Conservation (phyloP, 2,888 invertebrate genomes). For the Eupithecia subumbrata region DNA sequence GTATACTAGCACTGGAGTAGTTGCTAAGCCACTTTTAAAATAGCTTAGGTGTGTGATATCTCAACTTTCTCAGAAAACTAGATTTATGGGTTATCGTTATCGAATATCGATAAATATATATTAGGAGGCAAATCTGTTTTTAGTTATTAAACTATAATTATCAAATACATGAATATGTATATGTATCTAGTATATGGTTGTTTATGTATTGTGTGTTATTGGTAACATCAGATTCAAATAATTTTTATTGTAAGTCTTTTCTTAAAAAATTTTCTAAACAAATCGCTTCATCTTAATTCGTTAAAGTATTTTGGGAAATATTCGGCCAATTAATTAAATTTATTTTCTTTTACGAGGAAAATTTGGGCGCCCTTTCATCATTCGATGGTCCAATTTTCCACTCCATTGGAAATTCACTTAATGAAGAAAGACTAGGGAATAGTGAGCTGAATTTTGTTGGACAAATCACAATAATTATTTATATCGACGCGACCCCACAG, state of each 20-base stretch:
- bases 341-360: conserved; percentile 26
- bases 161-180: background rate
- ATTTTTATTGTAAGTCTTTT: background rate
- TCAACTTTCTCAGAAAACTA: background rate
- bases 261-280: background rate
- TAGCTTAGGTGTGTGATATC: background rate
- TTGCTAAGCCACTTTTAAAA: background rate
- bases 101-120: background rate
- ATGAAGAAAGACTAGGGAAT: conserved; percentile 17
- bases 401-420: conserved; percentile 31
- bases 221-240: background rate
- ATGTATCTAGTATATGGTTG: background rate
- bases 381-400: conserved; percentile 32
- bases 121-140: background rate
- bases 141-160: background rate
- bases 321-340: conserved; percentile 28
- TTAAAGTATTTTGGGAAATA: conserved; percentile 25
- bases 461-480: background rate
- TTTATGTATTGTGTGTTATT: background rate
- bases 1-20: background rate
- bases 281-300: conserved; percentile 16
- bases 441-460: conserved; percentile 11
- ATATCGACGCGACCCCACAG: background rate
- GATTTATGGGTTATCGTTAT: background rate
- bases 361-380: conserved; percentile 29